phyloP scores from a whole-genome alignment of 2,113 vertebrate species.

The Prionailurus viverrinus region DNA sequence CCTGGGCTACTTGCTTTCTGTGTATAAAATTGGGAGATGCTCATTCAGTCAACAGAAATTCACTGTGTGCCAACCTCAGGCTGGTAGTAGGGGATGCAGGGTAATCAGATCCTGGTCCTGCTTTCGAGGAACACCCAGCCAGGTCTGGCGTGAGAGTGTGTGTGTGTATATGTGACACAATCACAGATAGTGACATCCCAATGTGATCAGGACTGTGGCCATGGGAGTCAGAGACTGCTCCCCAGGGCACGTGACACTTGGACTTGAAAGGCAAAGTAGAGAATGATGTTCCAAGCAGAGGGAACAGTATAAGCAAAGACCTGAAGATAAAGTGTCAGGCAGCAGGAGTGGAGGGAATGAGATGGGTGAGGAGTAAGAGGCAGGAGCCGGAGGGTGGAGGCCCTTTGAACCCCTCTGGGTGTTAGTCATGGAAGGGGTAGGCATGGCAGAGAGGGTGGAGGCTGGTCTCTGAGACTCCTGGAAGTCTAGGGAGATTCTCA shows the following conservation, averaged over 20 bases:
- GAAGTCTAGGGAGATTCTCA: not conserved
- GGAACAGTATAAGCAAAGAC: not conserved
- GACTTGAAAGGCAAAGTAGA: not conserved
- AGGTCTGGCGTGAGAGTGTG: not conserved
- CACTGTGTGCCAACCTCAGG: not conserved
- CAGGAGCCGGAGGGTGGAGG: not conserved
- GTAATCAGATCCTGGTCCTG: not conserved
- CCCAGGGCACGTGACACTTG: not conserved
- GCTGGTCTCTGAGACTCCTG: not conserved
- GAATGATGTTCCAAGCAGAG: not conserved
- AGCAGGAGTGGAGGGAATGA: not conserved
- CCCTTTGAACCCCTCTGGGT: not conserved
- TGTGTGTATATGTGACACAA: not conserved
- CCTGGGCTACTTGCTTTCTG: not conserved
- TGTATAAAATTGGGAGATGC: not conserved
- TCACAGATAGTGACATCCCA: not conserved
- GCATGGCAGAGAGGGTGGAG: not conserved
- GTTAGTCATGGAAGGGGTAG: not conserved
- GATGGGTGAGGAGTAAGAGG: not conserved
- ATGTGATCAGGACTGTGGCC: not conserved
- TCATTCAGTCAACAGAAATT: not conserved
- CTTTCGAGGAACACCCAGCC: not conserved
- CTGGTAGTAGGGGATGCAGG: not conserved
- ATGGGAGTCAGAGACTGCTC: not conserved
- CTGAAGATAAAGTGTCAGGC: not conserved